Evolutionary conservation across 2,888 invertebrate genomes (phyloP).

Genomic region (Hirtodrosophila cameraria): DNA sequence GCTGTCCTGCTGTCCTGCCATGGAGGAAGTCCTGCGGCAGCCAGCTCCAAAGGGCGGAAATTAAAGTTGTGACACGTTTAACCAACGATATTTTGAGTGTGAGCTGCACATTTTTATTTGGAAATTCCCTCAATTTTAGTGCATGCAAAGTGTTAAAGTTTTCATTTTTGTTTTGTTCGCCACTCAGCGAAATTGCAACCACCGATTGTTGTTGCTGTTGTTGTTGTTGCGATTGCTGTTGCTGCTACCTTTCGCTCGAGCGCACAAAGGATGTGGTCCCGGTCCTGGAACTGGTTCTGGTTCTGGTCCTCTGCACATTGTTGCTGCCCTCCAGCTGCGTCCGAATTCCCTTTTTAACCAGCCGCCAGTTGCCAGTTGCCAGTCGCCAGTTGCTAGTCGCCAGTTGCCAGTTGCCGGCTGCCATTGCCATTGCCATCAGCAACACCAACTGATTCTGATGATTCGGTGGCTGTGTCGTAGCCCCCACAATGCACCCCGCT

Average conservation of each 20-base stretch:
- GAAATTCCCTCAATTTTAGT: constrained; percentile 44
- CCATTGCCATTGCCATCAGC: constrained; percentile 29
- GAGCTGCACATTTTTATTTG: constrained; percentile 54
- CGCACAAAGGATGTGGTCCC: constrained; percentile 71
- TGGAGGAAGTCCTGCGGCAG: constrained; percentile 60
- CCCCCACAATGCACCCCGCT: constrained; percentile 6
- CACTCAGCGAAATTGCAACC: constrained; percentile 73
- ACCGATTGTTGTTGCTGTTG: constrained; percentile 44
- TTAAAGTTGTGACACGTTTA: constrained; percentile 77
- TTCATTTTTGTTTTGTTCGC: constrained; percentile 23
- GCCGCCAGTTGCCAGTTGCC: constrained; percentile 45
- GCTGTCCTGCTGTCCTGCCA: constrained; percentile 24
- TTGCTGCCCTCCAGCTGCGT: constrained; percentile 70
- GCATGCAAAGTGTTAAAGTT: constrained; percentile 58
- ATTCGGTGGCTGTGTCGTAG: constrained; percentile 40
- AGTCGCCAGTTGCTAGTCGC: constrained; percentile 21
- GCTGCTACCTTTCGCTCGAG: constrained; percentile 61
- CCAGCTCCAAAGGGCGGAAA: constrained; percentile 62
- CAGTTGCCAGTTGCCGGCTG: constrained; percentile 19
- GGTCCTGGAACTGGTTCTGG: constrained; percentile 32
- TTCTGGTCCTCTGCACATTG: constrained; percentile 29
- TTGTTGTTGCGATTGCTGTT: constrained; percentile 30
- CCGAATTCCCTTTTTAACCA: constrained; percentile 54
- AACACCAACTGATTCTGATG: constrained; percentile 46
- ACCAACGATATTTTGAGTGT: constrained; percentile 48